Percentiles rank a stretch among this genome's conserved stretches.
Conservation (phyloP, 2,888 invertebrate genomes). For the Rhagium mordax region DNA sequence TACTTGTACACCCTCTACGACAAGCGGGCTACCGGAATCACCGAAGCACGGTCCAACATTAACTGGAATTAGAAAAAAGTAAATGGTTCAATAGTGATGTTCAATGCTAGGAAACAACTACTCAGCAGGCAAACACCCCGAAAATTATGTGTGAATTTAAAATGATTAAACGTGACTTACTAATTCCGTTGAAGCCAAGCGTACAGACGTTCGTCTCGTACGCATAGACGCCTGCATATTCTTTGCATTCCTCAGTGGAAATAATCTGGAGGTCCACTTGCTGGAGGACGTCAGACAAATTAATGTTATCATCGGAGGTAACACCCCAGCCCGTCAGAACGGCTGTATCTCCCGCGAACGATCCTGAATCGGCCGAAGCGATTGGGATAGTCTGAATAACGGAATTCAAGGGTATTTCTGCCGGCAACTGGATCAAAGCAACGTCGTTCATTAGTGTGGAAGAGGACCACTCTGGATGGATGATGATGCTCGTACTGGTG, state of each 20-base stretch:
- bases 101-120: too few species aligned
- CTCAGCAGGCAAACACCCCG: too few species aligned
- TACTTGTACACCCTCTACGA: slow-evolving; percentile 7
- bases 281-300: not conserved
- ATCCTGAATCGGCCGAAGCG: slow-evolving; percentile 3
- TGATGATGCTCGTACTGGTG: not conserved
- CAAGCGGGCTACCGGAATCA: slow-evolving; percentile 30
- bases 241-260: slow-evolving; percentile 68
- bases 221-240: slow-evolving; percentile 63
- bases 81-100: too few species aligned
- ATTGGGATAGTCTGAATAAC: not conserved
- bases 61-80: slow-evolving; percentile 42
- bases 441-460: not conserved
- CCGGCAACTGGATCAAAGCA: not conserved
- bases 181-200: slow-evolving; percentile 58
- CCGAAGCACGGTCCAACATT: slow-evolving; percentile 27
- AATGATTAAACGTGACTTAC: too few species aligned
- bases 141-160: too few species aligned
- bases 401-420: not conserved
- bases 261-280: slow-evolving; percentile 60
- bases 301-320: not conserved
- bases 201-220: slow-evolving; percentile 71
- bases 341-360: not conserved
- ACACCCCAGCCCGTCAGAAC: slow-evolving; percentile 1
- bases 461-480: not conserved